Evolutionary conservation across 2,888 invertebrate genomes (phyloP).

Genomic region (Himalopsyche anomala): DNA sequence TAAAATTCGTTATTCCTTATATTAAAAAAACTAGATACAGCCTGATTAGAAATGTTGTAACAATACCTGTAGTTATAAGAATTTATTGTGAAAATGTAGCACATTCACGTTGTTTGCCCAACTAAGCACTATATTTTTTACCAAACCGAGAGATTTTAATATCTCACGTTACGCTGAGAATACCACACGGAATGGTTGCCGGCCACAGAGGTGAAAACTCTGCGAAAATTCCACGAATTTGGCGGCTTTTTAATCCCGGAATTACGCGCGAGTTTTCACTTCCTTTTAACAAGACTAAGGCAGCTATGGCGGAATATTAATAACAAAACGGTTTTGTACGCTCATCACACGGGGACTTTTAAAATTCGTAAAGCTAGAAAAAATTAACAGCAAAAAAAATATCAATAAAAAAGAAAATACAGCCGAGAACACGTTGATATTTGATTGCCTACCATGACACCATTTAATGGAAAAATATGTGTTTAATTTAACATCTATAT

Average conservation of each 20-base stretch:
- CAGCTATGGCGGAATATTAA: not conserved
- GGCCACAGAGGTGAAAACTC: not conserved
- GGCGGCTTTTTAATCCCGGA: slow-evolving; percentile 10
- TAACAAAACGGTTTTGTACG: not conserved
- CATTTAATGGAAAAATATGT: too few species aligned
- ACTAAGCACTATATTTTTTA: not conserved
- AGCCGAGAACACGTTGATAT: too few species aligned
- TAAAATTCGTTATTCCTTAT: too few species aligned
- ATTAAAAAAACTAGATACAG: too few species aligned
- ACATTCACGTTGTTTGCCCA: not conserved
- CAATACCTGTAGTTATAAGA: too few species aligned
- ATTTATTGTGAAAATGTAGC: too few species aligned
- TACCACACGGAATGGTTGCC: slow-evolving; percentile 1
- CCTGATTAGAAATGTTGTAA: too few species aligned
- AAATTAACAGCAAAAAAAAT: too few species aligned
- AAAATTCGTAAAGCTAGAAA: too few species aligned
- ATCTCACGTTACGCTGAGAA: slow-evolving; percentile 8
- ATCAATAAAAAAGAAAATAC: too few species aligned
- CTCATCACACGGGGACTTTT: not conserved
- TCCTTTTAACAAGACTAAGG: not conserved
- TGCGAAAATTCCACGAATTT: not conserved
- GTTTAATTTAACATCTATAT: too few species aligned
- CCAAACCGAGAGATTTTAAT: not conserved
- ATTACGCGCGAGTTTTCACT: slow-evolving; percentile 30
- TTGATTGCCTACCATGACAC: too few species aligned